Evolutionary conservation across 1,140 invertebrate species (phyloP).

Genomic region (Scaptomyza pallida): DNA sequence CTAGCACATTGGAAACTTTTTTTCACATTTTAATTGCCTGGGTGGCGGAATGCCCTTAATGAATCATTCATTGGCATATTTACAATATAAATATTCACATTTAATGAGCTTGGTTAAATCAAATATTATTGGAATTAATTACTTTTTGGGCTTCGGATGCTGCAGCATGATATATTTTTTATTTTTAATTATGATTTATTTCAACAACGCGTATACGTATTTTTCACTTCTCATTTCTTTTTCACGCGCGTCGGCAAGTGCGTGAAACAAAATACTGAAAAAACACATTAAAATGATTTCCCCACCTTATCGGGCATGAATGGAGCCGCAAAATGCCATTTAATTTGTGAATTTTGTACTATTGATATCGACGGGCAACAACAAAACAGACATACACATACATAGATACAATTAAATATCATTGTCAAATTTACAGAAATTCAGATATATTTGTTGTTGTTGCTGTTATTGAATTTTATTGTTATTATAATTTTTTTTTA

Average conservation of each 20-base stretch:
- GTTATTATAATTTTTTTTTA: constrained; percentile 53
- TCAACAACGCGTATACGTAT: constrained; percentile 22
- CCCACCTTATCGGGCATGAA: constrained; percentile 73
- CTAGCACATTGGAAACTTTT: not conserved
- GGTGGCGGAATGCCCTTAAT: constrained; percentile 16
- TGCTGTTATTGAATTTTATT: constrained; percentile 59
- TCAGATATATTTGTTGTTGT: constrained; percentile 40
- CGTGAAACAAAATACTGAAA: constrained; percentile 51
- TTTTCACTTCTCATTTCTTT: constrained; percentile 32
- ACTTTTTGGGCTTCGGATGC: constrained; percentile 23
- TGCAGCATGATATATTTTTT: too few relatives aligned
- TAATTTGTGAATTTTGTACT: constrained; percentile 73
- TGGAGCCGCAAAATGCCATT: constrained; percentile 76
- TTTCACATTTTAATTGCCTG: constrained; percentile 33
- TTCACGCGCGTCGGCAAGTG: constrained; percentile 21
- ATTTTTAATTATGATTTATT: constrained; percentile 72
- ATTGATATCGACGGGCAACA: constrained; percentile 67
- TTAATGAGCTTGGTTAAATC: constrained; percentile 24
- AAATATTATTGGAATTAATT: constrained; percentile 43
- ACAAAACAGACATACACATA: constrained; percentile 17
- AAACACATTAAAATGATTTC: constrained; percentile 71
- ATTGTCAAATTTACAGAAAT: constrained; percentile 55
- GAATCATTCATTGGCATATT: constrained; percentile 35
- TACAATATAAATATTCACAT: too few relatives aligned
- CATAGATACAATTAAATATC: constrained; percentile 37